Evolutionary conservation across 2,113 vertebrate genomes (phyloP).

Genomic region (Gnathonemus longibarbis): DNA sequence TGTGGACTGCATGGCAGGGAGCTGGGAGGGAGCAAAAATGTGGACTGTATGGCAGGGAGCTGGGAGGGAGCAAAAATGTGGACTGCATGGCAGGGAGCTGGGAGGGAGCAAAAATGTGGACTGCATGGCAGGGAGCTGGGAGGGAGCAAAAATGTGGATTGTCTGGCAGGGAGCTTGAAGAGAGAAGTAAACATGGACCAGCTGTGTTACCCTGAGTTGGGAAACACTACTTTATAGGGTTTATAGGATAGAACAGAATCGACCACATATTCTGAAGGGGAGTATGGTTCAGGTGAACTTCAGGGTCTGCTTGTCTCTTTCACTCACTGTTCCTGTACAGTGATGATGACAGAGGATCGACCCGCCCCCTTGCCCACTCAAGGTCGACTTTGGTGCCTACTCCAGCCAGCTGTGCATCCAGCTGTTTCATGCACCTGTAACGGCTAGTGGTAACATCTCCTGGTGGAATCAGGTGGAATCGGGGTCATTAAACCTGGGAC

Average conservation of each 20-base stretch:
- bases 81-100: not conserved
- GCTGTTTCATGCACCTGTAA: slow-evolving; percentile 16
- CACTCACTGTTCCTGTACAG: not conserved
- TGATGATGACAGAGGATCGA: not conserved
- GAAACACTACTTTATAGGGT: not conserved
- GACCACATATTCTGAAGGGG: not conserved
- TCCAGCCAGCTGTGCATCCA: slow-evolving; percentile 17
- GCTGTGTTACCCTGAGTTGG: too few species aligned
- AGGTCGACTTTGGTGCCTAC: not conserved
- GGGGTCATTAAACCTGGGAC: slow-evolving; percentile 22
- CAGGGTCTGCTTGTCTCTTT: not conserved
- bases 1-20: not conserved
- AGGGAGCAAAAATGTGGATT: too few species aligned
- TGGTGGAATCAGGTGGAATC: slow-evolving; percentile 2
- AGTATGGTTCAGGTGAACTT: not conserved
- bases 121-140: not conserved
- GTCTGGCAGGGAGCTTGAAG: too few species aligned
- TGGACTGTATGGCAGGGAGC: not conserved
- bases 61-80: too few species aligned
- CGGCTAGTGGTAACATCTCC: slow-evolving; percentile 25
- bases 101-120: too few species aligned
- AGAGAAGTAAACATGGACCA: too few species aligned
- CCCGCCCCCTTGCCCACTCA: not conserved
- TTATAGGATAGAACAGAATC: not conserved
- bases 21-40: too few species aligned